Conservation (phyloP, 2,888 invertebrate genomes). For the Amphimallon solstitiale region DNA sequence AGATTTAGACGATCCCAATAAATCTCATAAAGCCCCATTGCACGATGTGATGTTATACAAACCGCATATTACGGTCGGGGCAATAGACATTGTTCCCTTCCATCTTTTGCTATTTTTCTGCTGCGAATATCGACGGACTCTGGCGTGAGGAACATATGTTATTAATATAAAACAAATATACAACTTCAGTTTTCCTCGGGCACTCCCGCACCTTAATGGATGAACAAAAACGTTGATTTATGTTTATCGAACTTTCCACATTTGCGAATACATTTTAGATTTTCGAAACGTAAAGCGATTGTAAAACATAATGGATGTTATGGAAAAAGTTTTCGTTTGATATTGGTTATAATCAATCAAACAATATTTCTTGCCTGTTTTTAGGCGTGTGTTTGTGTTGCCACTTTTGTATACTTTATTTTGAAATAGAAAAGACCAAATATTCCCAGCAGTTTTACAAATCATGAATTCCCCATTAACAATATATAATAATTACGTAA, state of each 20-base stretch:
- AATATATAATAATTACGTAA: too few species aligned
- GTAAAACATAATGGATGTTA: constrained; percentile 6
- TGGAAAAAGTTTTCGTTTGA: background rate
- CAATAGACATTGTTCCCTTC: constrained; percentile 28
- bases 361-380: background rate
- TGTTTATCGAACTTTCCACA: constrained; percentile 7
- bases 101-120: constrained; percentile 7
- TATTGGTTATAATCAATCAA: constrained; percentile 1
- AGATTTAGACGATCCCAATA: constrained; percentile 38
- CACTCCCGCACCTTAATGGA: constrained; percentile 10
- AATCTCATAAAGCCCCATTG: constrained; percentile 41
- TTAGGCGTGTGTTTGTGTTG: background rate
- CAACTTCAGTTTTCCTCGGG: constrained; percentile 14
- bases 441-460: too few species aligned
- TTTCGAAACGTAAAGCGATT: background rate
- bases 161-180: constrained; percentile 31
- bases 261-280: background rate
- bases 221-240: constrained; percentile 18
- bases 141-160: background rate
- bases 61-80: constrained; percentile 38
- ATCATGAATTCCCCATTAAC: too few species aligned
- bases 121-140: background rate
- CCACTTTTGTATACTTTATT: background rate
- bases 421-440: background rate
- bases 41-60: constrained; percentile 40